Percentiles rank a stretch among this genome's conserved stretches.
Evolutionary conservation across 2,888 invertebrate species (phyloP).

Genomic region (Amblyjoppa fuscipennis): DNA sequence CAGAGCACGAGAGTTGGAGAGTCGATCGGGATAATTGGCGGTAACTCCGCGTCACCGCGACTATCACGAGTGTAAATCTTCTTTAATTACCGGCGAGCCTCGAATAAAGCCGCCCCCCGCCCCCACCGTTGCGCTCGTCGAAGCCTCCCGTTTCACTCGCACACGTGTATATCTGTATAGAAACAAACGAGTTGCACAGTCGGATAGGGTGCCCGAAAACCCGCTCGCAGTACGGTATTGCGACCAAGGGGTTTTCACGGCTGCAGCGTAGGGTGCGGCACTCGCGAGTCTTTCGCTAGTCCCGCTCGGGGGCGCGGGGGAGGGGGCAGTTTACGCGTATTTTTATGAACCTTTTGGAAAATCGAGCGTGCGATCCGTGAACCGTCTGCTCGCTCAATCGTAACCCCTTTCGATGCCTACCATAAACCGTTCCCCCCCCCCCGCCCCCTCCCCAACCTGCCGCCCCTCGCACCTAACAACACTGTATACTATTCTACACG

Average conservation of each 20-base stretch:
- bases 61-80: conserved; percentile 62
- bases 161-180: not conserved
- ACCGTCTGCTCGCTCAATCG: conserved; percentile 28
- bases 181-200: conserved; percentile 30
- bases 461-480: not conserved
- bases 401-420: conserved; percentile 18
- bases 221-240: not conserved
- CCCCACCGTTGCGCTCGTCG: conserved; percentile 33
- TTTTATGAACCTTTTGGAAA: conserved; percentile 57
- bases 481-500: conserved; percentile 60
- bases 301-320: not conserved
- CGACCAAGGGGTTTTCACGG: not conserved
- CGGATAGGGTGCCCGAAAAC: conserved; percentile 27
- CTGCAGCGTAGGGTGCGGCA: not conserved
- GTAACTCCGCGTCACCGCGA: conserved; percentile 59
- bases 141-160: conserved; percentile 13
- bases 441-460: not conserved
- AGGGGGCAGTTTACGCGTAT: conserved; percentile 12
- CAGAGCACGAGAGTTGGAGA: not conserved
- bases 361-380: conserved; percentile 24
- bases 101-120: conserved; percentile 37
- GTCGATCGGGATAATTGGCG: conserved; percentile 58
- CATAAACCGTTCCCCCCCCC: not conserved
- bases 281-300: not conserved
- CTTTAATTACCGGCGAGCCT: conserved; percentile 61